phyloP scores from a whole-genome alignment of 92 coral and sea anemone genomes.

The Paramuricea clavata region DNA sequence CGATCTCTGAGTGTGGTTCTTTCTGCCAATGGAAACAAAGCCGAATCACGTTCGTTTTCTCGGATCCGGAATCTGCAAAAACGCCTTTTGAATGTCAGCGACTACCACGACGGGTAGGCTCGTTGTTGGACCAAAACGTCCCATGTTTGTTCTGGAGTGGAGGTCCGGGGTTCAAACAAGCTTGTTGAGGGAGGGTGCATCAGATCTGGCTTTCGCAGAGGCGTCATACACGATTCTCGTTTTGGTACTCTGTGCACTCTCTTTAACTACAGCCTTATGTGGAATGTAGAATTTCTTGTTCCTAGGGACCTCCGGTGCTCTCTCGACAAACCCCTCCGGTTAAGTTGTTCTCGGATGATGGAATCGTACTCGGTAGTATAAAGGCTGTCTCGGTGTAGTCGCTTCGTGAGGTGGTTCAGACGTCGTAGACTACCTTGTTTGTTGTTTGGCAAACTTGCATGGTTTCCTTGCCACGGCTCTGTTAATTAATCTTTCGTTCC shows the following conservation, averaged over 20 bases:
- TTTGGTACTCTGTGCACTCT: slow-evolving; percentile 1
- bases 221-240: no score
- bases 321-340: neutral
- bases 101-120: neutral
- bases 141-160: neutral
- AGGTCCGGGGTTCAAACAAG: neutral
- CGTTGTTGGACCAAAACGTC: neutral
- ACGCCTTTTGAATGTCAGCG: neutral
- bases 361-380: neutral
- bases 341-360: neutral
- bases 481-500: no score
- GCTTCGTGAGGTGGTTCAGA: no score
- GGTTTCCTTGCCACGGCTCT: neutral
- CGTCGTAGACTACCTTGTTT: no score
- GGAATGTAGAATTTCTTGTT: neutral
- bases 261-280: neutral
- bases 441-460: neutral
- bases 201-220: slow-evolving; percentile 14
- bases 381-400: no score
- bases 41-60: neutral
- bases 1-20: neutral
- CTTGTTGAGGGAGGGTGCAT: neutral
- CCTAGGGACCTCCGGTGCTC: neutral
- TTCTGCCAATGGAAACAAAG: neutral
- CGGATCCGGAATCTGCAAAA: neutral